Evolutionary conservation across 1,140 invertebrate genomes (phyloP).

Genomic region (Acromyrmex charruanus): DNA sequence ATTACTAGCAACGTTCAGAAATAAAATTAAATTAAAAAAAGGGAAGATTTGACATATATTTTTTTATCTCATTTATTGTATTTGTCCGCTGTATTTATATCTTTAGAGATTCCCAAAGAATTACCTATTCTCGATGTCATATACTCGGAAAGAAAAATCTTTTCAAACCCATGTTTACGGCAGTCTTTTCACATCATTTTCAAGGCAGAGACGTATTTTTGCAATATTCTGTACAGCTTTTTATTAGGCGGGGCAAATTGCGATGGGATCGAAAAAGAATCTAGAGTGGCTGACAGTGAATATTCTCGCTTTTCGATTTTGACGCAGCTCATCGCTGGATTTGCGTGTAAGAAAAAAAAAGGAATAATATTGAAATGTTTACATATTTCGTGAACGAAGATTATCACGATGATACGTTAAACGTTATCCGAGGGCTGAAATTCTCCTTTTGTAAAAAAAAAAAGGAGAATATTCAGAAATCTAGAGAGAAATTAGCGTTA

Average conservation of each 20-base stretch:
- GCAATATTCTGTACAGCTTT: background rate
- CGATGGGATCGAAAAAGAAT: background rate
- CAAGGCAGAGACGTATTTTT: background rate
- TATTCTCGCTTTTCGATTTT: constrained; percentile 20
- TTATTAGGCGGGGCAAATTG: background rate
- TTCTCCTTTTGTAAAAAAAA: background rate
- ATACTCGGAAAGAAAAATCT: background rate
- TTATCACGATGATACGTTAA: background rate
- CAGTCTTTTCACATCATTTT: background rate
- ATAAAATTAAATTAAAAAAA: background rate
- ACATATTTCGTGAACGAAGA: background rate
- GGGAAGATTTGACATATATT: background rate
- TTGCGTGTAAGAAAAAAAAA: background rate
- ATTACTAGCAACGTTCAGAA: background rate
- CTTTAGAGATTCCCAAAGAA: background rate
- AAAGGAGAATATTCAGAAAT: background rate
- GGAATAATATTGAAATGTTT: background rate
- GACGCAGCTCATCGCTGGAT: background rate
- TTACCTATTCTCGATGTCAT: background rate
- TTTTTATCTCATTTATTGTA: background rate
- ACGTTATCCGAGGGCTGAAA: background rate
- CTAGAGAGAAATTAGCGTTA: background rate
- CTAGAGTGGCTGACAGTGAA: background rate
- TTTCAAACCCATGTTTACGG: background rate
- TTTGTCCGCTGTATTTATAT: background rate